Evolutionary conservation across 1,140 invertebrate genomes (phyloP), one percentile per base, ranked within the genome.

Genomic region (Akabosia matsudoensis): DNA sequence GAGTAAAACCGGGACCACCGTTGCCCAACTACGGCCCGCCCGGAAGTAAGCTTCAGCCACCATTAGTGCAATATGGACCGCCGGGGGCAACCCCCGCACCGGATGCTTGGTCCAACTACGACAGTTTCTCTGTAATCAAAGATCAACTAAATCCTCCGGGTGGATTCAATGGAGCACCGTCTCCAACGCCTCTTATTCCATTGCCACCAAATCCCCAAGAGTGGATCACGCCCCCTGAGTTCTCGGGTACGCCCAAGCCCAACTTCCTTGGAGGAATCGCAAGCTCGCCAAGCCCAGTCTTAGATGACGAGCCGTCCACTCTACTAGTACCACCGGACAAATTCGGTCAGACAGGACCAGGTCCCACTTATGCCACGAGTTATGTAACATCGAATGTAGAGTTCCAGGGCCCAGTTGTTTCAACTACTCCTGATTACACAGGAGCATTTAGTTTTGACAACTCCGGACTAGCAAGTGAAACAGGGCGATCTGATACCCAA

Each of bases 111-210:
- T 7, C 31, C 24, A 72, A 72, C 45, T 72, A 37, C 24, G 70
- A 72, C 33, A 72, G 70, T 37, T 72, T 72, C 33, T 34, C 33
- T 2, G 33, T 72, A 4, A 34, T 72, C 2, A 10, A 22, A 72
- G 37, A 72, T 24, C 70, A 45, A 22, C 22, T 45, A 34, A 24
- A 51, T 72, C 70, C 33, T 16, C 67, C 28, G 22, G 22, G 67
- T 70, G 28, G 33, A 18, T 22, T 10, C 26, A 30, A 16, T 3
- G 28, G 3, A 30, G 2, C 67, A 70, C 37, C 70, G 16, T 10
- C 31, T 22, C 33, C 70, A 34, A 34, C 70, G 22, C 28, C 67
- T 28, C 22, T 61, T 16, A 61, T 61, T 61, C 54, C 54, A 30
- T n/a, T 67, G 13, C 7, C 10, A 67, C 61, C 61, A 30, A n/a